These are phyloP conservation scores for Erythrocercus mccallii DNA, from an alignment of 2,113 vertebrate genomes.

Conservation along the genomic window DNA sequence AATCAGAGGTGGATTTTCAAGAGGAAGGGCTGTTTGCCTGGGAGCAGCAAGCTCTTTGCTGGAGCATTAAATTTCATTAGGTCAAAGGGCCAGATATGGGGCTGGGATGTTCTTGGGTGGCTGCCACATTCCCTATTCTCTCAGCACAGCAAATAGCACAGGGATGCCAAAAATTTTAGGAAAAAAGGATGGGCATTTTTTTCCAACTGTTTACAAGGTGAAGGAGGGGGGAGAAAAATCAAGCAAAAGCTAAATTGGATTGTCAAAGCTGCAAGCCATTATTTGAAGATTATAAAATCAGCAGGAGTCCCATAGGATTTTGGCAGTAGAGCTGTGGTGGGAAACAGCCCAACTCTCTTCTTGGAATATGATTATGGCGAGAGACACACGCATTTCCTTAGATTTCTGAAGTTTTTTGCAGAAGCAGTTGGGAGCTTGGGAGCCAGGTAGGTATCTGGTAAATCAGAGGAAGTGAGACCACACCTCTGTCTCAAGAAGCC, in stretches of 20 bases:
- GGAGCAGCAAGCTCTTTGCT: neutral
- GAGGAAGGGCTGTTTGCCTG: neutral
- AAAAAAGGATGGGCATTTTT: neutral
- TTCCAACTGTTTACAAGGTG: neutral
- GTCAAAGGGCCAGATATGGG: neutral
- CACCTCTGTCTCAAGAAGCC: neutral
- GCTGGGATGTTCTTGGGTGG: neutral
- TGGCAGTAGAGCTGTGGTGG: neutral
- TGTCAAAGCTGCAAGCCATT: neutral
- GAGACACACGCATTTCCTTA: neutral
- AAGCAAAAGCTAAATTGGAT: neutral
- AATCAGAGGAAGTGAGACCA: neutral
- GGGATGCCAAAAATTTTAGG: neutral
- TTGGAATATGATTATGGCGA: neutral
- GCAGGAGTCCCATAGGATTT: neutral
- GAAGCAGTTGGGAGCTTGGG: neutral
- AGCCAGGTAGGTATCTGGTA: neutral
- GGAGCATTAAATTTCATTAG: neutral
- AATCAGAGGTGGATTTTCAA: neutral
- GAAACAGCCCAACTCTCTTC: neutral
- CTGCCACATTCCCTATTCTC: neutral
- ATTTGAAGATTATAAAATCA: slow-evolving; percentile 22
- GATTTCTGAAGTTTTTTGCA: neutral
- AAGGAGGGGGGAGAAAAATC: accelerated
- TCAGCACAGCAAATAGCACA: neutral